Conservation (phyloP, 2,888 invertebrate genomes). For the Microplitis manilae region DNA sequence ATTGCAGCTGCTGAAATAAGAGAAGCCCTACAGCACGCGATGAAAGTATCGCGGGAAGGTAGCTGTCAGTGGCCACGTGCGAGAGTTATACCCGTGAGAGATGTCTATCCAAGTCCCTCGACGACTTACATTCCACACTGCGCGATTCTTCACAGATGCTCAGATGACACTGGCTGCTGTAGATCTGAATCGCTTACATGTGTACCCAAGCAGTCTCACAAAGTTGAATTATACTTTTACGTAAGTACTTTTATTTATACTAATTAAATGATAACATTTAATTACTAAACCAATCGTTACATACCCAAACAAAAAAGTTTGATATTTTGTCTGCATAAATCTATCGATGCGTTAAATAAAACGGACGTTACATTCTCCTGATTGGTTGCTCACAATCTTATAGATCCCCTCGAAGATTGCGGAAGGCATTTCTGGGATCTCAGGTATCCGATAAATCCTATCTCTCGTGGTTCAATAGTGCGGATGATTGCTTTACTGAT, state of each 20-base stretch:
- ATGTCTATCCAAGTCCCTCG: conserved; percentile 80
- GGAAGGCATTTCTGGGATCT: conserved; percentile 11
- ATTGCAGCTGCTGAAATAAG: conserved; percentile 64
- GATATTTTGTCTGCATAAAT: neutral
- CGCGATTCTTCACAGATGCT: conserved; percentile 88
- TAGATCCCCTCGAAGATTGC: conserved; percentile 19
- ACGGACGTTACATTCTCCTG: conserved; percentile 2
- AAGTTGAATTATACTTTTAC: conserved; percentile 84
- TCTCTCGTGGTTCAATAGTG: conserved; percentile 18
- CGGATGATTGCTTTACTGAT: conserved; percentile 23
- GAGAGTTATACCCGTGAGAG: conserved; percentile 82
- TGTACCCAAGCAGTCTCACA: conserved; percentile 81
- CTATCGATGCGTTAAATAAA: conserved; percentile 10
- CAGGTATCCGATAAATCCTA: conserved; percentile 28
- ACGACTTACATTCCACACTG: conserved; percentile 88
- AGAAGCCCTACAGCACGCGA: conserved; percentile 69
- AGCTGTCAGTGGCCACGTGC: conserved; percentile 82
- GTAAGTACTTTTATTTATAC: conserved; percentile 76
- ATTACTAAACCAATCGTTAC: neutral
- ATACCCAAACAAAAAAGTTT: neutral
- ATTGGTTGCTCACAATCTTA: conserved; percentile 13
- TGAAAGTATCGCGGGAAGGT: conserved; percentile 72
- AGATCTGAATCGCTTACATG: conserved; percentile 81
- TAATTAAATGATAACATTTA: neutral
- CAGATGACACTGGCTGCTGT: conserved; percentile 92